These are phyloP conservation scores for Tetrao urogallus DNA, from an alignment of 2,113 vertebrate genomes.

Conservation along the genomic window DNA sequence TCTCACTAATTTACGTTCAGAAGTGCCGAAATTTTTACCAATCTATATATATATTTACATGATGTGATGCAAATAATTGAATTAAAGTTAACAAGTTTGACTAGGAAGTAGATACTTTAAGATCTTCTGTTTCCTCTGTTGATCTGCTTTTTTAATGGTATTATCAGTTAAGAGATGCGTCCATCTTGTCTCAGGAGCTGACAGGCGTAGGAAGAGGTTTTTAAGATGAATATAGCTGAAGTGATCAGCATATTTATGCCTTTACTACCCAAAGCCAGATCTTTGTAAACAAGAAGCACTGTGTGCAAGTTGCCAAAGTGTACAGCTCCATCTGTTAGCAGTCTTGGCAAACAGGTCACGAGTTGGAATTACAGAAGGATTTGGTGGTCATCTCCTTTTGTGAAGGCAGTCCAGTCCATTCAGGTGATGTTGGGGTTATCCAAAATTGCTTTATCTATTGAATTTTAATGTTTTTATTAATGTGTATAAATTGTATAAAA, in stretches of 20 bases:
- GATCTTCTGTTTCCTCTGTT: no score
- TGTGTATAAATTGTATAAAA: not conserved
- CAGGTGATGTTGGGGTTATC: not conserved
- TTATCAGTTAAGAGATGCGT: not conserved
- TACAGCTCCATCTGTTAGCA: not conserved
- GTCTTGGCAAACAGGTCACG: not conserved
- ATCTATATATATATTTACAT: not conserved
- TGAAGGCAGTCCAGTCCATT: no score
- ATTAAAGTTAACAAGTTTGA: not conserved
- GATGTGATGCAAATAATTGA: not conserved
- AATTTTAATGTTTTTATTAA: not conserved
- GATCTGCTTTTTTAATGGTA: not conserved
- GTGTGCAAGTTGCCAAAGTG: rapidly evolving
- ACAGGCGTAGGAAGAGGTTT: not conserved
- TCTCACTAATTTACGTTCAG: not conserved
- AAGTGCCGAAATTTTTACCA: not conserved
- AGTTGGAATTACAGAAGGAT: not conserved
- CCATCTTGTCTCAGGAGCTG: not conserved
- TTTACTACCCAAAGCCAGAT: not conserved
- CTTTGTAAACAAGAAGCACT: not conserved
- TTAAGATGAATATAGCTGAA: not conserved
- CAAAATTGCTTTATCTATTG: not conserved
- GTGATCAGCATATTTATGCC: not conserved
- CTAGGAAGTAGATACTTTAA: not conserved
- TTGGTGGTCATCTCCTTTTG: not conserved